phyloP scores from a whole-genome alignment of 2,888 invertebrate species.

The Neoscelio sp. region DNA sequence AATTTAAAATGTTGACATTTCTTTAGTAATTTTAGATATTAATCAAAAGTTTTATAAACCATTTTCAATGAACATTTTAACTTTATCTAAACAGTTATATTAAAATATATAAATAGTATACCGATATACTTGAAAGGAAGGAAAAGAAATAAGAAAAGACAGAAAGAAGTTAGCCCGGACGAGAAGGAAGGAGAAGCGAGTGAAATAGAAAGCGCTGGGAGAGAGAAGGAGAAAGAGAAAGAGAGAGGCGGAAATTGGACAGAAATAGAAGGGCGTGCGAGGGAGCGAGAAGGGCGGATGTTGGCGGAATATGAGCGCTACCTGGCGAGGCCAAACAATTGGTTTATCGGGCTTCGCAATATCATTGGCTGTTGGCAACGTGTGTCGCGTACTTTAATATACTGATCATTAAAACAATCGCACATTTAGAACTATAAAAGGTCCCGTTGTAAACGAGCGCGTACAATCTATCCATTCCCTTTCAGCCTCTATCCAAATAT shows the following conservation, averaged over 20 bases:
- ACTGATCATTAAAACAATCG: conserved; percentile 57
- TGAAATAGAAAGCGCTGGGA: conserved; percentile 12
- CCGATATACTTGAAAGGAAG: too few relatives aligned
- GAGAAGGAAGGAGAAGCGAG: conserved; percentile 31
- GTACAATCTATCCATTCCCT: conserved; percentile 23
- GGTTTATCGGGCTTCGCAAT: conserved; percentile 75
- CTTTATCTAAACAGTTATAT: too few relatives aligned
- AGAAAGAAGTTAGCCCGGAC: conserved; percentile 69
- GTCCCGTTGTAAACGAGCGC: conserved; percentile 16
- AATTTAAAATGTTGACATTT: too few relatives aligned
- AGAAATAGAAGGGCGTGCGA: conserved; percentile 14
- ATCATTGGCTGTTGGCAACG: conserved; percentile 77
- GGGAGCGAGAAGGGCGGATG: conserved; percentile 55
- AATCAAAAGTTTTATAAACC: too few relatives aligned
- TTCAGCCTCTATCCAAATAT: too few relatives aligned
- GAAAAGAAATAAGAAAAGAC: conserved; percentile 74
- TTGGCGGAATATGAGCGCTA: conserved; percentile 71
- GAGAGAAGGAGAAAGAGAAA: conserved; percentile 50
- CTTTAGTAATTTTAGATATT: too few relatives aligned
- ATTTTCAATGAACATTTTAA: too few relatives aligned
- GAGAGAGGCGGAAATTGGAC: conserved; percentile 29
- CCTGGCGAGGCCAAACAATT: conserved; percentile 78
- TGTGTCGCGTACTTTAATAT: conserved; percentile 69
- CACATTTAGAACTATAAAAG: conserved; percentile 8
- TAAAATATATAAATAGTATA: background rate